These are phyloP conservation scores for Clupea harengus DNA, from an alignment of 2,113 vertebrate species.

Conservation along the genomic window DNA sequence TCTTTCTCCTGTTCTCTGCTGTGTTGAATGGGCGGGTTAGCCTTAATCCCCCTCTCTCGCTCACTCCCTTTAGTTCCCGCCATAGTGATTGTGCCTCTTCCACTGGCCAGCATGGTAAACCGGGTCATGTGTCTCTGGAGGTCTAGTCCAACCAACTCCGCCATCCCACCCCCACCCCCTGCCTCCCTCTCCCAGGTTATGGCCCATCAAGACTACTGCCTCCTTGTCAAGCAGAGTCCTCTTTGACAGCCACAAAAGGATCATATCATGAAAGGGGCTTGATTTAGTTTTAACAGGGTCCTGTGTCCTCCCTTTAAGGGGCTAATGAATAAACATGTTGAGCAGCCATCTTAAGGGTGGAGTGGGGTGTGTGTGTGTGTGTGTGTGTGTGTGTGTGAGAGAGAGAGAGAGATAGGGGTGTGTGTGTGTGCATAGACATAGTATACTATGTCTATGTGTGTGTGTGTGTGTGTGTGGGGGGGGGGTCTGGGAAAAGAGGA, in stretches of 20 bases:
- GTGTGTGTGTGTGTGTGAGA: constrained; percentile 40
- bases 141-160: not conserved
- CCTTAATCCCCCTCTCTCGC: constrained; percentile 47
- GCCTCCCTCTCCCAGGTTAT: constrained; percentile 39
- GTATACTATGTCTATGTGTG: too few species aligned
- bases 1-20: constrained; percentile 23
- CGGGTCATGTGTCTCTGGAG: not conserved
- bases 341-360: constrained; percentile 30
- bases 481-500: constrained; percentile 41
- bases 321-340: constrained; percentile 75
- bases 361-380: constrained; percentile 52
- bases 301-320: constrained; percentile 67
- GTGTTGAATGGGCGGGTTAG: constrained; percentile 42
- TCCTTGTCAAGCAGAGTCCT: not conserved
- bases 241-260: constrained; percentile 43
- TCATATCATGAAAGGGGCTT: constrained; percentile 58
- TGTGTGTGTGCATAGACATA: constrained; percentile 39
- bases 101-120: constrained; percentile 25
- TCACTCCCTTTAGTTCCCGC: constrained; percentile 38
- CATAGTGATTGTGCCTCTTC: constrained; percentile 49
- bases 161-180: constrained; percentile 13
- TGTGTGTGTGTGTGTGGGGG: constrained; percentile 39
- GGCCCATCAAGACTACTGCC: constrained; percentile 33
- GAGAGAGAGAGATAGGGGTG: constrained; percentile 39
- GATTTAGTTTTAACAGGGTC: constrained; percentile 69